Evolutionary conservation across 2,888 invertebrate species (phyloP).

Genomic region (Dicyrtoma fusca): DNA sequence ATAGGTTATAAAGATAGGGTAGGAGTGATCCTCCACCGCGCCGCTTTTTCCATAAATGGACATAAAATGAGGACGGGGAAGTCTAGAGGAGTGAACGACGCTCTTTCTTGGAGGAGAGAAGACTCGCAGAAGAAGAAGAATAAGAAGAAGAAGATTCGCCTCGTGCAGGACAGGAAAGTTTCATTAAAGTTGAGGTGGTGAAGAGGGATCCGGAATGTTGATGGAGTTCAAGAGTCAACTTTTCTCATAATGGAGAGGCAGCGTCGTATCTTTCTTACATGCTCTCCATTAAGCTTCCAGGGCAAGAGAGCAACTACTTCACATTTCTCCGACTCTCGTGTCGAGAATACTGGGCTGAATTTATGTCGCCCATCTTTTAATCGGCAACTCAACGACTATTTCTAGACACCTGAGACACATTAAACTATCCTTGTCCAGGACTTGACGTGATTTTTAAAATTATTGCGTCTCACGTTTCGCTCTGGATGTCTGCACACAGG

Average conservation of each 20-base stretch:
- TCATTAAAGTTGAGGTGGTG: slow-evolving; percentile 21
- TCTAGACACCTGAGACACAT: slow-evolving; percentile 39
- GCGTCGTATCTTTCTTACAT: neutral
- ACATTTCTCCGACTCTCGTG: neutral
- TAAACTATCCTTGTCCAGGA: slow-evolving; percentile 14
- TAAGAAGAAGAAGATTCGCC: neutral
- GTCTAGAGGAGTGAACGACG: slow-evolving; percentile 1
- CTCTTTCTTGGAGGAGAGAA: neutral
- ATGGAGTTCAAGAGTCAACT: slow-evolving; percentile 33
- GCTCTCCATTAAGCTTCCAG: slow-evolving; percentile 7
- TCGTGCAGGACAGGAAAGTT: slow-evolving; percentile 1
- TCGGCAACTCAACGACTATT: slow-evolving; percentile 14
- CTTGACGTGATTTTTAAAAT: slow-evolving; percentile 29
- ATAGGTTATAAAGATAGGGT: neutral
- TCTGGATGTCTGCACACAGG: neutral
- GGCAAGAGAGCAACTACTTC: neutral
- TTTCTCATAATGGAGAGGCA: slow-evolving; percentile 28
- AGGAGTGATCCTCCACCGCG: neutral
- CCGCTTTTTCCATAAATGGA: slow-evolving; percentile 23
- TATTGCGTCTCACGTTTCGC: neutral
- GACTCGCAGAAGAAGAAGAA: neutral
- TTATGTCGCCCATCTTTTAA: slow-evolving; percentile 37
- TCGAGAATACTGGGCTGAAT: slow-evolving; percentile 21
- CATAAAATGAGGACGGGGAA: slow-evolving; percentile 9
- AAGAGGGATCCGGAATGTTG: slow-evolving; percentile 26